Conservation (phyloP, 1,140 invertebrate species). For the Halictus rubicundus region DNA sequence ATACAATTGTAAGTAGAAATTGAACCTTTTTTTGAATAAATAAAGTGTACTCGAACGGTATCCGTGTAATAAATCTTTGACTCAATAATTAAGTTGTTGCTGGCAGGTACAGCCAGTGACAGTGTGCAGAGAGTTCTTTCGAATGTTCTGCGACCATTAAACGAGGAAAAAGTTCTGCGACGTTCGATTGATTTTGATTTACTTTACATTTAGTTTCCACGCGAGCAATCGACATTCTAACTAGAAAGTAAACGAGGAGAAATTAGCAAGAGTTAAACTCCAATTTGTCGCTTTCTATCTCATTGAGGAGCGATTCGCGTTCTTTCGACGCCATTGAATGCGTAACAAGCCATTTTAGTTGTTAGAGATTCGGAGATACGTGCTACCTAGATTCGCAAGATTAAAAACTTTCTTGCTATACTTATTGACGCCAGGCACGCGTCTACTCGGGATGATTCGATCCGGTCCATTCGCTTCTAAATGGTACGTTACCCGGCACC, state of each 20-base stretch:
- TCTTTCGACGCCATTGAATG: conserved; percentile 5
- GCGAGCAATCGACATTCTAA: neutral
- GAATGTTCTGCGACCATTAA: no score
- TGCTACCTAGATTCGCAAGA: neutral
- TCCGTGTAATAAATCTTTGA: no score
- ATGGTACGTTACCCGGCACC: neutral
- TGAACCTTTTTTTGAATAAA: no score
- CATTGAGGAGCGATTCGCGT: conserved; percentile 38
- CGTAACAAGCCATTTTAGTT: neutral
- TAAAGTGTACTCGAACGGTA: no score
- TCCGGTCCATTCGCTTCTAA: neutral
- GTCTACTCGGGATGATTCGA: no score
- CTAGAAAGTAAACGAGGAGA: conserved; percentile 44
- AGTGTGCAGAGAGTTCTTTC: no score
- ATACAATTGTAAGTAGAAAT: no score
- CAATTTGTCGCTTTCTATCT: conserved; percentile 45
- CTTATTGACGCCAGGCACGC: neutral
- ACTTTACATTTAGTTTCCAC: neutral
- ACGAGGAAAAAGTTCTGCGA: neutral
- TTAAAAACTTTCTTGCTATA: neutral
- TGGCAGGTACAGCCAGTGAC: no score
- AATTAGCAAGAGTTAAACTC: conserved; percentile 29
- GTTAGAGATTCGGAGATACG: neutral
- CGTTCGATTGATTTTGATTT: neutral
- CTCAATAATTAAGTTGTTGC: no score